Evolutionary conservation across 2,113 vertebrate genomes (phyloP).

Genomic region (Pedionomus torquatus): DNA sequence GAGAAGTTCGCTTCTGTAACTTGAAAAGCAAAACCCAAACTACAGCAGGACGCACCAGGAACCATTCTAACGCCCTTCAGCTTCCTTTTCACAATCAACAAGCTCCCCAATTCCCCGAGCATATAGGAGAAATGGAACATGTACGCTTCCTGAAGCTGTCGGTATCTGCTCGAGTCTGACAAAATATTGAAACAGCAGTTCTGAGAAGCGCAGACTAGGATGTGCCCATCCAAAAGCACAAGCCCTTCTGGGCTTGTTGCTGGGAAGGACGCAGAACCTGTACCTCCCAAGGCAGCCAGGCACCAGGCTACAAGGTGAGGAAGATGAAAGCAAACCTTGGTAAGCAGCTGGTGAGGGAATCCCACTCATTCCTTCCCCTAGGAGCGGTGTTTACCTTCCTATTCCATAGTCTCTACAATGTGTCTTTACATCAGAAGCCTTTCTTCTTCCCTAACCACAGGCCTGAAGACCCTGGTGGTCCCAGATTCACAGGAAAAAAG

Average conservation of each 20-base stretch:
- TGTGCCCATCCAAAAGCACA: not conserved
- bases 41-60: not conserved
- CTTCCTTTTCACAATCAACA: not conserved
- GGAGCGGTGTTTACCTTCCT: not conserved
- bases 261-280: not conserved
- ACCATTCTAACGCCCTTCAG: not conserved
- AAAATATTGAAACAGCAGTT: not conserved
- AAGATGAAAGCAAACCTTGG: not conserved
- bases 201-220: not conserved
- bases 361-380: not conserved
- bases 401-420: not conserved
- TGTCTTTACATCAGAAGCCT: not conserved
- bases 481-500: conserved; percentile 69
- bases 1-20: not conserved
- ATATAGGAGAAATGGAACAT: not conserved
- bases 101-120: not conserved
- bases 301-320: not conserved
- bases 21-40: not conserved
- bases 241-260: not conserved
- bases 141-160: not conserved
- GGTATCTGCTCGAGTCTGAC: not conserved
- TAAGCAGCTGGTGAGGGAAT: not conserved
- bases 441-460: not conserved
- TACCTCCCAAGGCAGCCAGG: not conserved
- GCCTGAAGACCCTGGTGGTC: not conserved